phyloP scores from a whole-genome alignment of 2,797 vertebrate species.

The Ctenopoma multispine region DNA sequence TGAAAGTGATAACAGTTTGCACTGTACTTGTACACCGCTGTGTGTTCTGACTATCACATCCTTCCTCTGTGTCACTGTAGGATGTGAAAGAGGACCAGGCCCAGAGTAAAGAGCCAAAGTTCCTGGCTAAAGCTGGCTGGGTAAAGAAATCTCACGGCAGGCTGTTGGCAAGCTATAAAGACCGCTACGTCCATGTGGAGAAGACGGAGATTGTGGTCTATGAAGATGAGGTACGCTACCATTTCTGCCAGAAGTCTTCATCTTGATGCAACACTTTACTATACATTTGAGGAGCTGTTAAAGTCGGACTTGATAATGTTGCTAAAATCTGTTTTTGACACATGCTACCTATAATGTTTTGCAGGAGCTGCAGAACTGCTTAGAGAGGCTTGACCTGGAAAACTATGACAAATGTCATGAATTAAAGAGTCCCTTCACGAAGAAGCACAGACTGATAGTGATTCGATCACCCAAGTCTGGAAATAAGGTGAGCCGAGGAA shows the following conservation, averaged over 20 bases:
- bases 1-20: slow-evolving; percentile 8
- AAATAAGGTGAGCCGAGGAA: slow-evolving; percentile 89
- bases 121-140: slow-evolving; percentile 90
- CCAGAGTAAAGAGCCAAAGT: slow-evolving; percentile 76
- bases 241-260: neutral
- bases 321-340: neutral
- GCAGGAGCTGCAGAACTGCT: slow-evolving; percentile 91
- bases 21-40: neutral
- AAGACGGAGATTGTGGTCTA: slow-evolving; percentile 89
- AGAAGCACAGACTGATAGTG: slow-evolving; percentile 92
- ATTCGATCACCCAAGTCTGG: slow-evolving; percentile 84
- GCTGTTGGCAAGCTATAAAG: slow-evolving; percentile 91
- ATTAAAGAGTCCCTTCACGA: slow-evolving; percentile 89
- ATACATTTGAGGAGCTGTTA: no score
- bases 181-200: slow-evolving; percentile 91
- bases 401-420: slow-evolving; percentile 95
- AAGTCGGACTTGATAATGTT: no score
- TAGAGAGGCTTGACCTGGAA: slow-evolving; percentile 92
- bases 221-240: slow-evolving; percentile 89
- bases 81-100: slow-evolving; percentile 85
- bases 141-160: slow-evolving; percentile 92
- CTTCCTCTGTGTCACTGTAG: slow-evolving; percentile 65
- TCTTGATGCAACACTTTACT: neutral
- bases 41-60: slow-evolving; percentile 48
- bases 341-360: slow-evolving; percentile 31